A percentile compares a stretch with the other conserved stretches of the same genome.
These are phyloP conservation scores for Linurgus olivaceus DNA, from an alignment of 2,797 vertebrate genomes.

Conservation along the genomic window DNA sequence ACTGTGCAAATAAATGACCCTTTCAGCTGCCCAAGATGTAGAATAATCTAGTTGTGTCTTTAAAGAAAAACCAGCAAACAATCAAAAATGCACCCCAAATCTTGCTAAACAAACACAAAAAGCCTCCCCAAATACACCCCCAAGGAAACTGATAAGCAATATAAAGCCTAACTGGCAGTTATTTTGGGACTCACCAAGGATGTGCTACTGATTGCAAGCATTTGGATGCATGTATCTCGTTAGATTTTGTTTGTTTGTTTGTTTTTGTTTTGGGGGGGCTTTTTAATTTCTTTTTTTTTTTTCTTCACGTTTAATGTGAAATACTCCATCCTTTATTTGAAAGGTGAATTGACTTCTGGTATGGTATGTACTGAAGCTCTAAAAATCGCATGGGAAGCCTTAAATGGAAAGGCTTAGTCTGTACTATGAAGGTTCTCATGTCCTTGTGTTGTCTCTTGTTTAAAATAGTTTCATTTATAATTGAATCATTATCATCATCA, in stretches of 20 bases:
- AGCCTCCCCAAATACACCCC: accelerated
- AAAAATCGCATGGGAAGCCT: background rate
- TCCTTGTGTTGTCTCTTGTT: background rate
- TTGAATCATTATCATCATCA: background rate
- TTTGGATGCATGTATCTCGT: background rate
- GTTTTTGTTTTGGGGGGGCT: too few relatives aligned
- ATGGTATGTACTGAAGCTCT: background rate
- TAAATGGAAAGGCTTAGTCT: background rate
- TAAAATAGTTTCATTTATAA: background rate
- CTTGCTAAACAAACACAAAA: too few relatives aligned
- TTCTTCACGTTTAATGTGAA: background rate
- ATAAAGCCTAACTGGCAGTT: background rate
- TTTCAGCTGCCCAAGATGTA: background rate
- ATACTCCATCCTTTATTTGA: background rate
- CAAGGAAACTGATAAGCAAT: background rate
- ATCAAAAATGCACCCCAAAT: accelerated
- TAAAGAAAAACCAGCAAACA: background rate
- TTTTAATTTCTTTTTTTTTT: background rate
- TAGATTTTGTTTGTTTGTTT: background rate
- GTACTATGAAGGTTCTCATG: background rate
- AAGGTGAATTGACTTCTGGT: background rate
- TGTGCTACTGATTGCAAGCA: background rate
- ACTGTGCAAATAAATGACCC: background rate
- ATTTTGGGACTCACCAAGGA: background rate
- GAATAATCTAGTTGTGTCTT: background rate